Percentiles rank a stretch among this genome's conserved stretches.
phyloP scores from a whole-genome alignment of 2,888 invertebrate species.

The Nomada fucata region DNA sequence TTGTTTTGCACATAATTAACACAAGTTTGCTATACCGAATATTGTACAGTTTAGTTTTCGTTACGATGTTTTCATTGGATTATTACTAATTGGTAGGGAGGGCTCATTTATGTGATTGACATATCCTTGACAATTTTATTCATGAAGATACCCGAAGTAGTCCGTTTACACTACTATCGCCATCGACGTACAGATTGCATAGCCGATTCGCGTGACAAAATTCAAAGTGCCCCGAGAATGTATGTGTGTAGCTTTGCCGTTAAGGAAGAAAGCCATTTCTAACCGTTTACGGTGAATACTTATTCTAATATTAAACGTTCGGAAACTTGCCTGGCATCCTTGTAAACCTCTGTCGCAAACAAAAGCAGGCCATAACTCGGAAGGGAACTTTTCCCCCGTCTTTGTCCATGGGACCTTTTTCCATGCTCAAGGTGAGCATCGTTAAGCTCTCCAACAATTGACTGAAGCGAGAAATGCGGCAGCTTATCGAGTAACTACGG shows the following conservation, averaged over 20 bases:
- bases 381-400: constrained; percentile 8
- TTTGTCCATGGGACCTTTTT: constrained; percentile 23
- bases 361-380: constrained; percentile 35
- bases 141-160: background rate
- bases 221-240: constrained; percentile 22
- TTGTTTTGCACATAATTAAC: background rate
- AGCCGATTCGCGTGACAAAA: constrained; percentile 26
- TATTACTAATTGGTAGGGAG: background rate
- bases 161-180: background rate
- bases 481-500: constrained; percentile 17
- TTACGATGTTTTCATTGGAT: background rate
- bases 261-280: constrained; percentile 28
- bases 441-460: constrained; percentile 1
- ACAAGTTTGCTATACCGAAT: background rate
- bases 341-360: constrained; percentile 39
- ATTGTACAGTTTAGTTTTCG: background rate
- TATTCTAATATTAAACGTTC: constrained; percentile 34
- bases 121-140: background rate
- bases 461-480: constrained; percentile 10
- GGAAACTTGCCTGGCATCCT: constrained; percentile 18
- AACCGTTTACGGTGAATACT: constrained; percentile 33
- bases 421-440: constrained; percentile 27
- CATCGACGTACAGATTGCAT: constrained; percentile 15
- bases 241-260: background rate
- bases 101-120: background rate